phyloP scores from a whole-genome alignment of 2,113 vertebrate species.

The Ictalurus punctatus region DNA sequence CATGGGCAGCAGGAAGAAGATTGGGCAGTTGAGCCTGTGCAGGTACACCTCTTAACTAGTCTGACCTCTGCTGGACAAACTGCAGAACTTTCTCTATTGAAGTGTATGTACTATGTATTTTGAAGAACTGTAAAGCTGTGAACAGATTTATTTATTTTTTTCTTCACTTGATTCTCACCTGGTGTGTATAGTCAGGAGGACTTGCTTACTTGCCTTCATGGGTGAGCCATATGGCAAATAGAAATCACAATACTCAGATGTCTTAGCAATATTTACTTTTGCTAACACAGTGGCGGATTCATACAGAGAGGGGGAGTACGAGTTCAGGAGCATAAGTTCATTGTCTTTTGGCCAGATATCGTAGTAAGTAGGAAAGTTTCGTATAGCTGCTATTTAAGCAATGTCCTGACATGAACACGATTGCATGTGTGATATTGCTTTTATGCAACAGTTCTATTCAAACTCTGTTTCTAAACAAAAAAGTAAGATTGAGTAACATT shows the following conservation, averaged over 20 bases:
- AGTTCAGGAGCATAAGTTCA: neutral
- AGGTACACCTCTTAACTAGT: constrained; percentile 32
- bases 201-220: neutral
- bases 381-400: neutral
- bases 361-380: neutral
- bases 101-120: neutral
- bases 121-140: neutral
- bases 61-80: constrained; percentile 30
- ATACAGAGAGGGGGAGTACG: neutral
- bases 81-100: neutral
- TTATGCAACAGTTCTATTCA: neutral
- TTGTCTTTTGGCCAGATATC: neutral
- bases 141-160: no score
- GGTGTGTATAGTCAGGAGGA: neutral
- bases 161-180: no score
- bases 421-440: neutral
- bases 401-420: neutral
- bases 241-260: neutral
- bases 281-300: neutral
- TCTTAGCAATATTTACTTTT: neutral
- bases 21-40: neutral
- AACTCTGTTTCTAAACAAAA: neutral
- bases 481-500: neutral
- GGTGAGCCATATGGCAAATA: neutral
- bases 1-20: constrained; percentile 6